Conservation (phyloP, 2,113 vertebrate genomes). For the Sylvietta virens region DNA sequence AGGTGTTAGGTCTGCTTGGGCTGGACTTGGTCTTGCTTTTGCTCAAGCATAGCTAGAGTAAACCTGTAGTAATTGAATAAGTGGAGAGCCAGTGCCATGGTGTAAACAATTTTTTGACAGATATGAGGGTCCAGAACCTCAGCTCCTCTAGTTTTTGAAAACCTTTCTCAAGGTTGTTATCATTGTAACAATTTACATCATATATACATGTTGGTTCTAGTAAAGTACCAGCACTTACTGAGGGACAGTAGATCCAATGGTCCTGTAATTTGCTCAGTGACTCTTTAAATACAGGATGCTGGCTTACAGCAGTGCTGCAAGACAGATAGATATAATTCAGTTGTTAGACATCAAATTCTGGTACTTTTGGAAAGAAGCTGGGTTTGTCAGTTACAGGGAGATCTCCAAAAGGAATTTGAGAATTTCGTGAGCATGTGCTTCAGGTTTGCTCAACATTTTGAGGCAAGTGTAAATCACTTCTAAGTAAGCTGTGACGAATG, state of each 20-base stretch:
- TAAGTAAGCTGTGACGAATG: slow-evolving; percentile 53
- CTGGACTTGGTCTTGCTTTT: background rate
- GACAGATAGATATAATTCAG: background rate
- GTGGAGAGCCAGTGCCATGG: background rate
- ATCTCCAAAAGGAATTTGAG: slow-evolving; percentile 7
- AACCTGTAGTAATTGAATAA: background rate
- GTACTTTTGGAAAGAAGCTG: background rate
- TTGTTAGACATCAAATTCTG: background rate
- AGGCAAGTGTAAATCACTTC: slow-evolving; percentile 50
- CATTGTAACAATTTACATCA: background rate
- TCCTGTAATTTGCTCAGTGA: background rate
- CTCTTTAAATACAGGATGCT: background rate
- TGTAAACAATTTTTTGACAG: background rate
- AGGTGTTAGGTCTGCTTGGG: background rate
- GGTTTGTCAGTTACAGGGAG: background rate
- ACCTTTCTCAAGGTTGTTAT: background rate
- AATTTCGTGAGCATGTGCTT: background rate
- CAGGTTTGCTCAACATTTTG: slow-evolving; percentile 39
- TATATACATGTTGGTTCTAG: background rate
- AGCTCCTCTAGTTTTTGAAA: background rate
- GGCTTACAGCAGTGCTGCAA: background rate
- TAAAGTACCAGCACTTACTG: background rate
- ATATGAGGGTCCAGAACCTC: background rate
- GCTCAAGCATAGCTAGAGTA: background rate
- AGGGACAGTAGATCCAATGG: background rate